Evolutionary conservation across 2,797 vertebrate species (phyloP).

Genomic region (Scarus forsteni): DNA sequence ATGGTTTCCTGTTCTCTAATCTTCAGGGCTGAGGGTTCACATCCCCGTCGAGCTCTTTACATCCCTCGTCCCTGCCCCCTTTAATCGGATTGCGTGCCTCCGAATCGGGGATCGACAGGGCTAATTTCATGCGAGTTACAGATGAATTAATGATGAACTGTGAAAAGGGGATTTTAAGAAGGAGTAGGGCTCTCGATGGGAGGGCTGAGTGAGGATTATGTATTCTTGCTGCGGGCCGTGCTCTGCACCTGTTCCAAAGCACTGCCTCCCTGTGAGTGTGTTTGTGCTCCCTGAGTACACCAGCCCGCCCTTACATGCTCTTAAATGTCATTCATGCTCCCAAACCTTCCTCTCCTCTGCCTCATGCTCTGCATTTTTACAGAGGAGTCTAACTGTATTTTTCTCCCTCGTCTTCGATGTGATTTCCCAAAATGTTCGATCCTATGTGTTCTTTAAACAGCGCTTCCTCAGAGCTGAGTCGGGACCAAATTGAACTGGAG

Average conservation of each 20-base stretch:
- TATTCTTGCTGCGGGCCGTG: slow-evolving; percentile 77
- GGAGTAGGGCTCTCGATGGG: slow-evolving; percentile 72
- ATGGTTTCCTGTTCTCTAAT: slow-evolving; percentile 35
- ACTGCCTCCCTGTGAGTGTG: slow-evolving; percentile 38
- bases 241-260: slow-evolving; percentile 69
- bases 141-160: slow-evolving; percentile 83
- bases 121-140: slow-evolving; percentile 83
- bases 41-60: slow-evolving; percentile 60
- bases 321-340: slow-evolving; percentile 61
- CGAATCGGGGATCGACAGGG: slow-evolving; percentile 68
- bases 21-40: slow-evolving; percentile 53
- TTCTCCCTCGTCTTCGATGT: slow-evolving; percentile 21
- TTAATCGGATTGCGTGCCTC: slow-evolving; percentile 75
- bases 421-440: slow-evolving; percentile 51
- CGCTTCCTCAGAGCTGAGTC: slow-evolving; percentile 50
- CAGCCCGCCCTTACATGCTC: slow-evolving; percentile 25
- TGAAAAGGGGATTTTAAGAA: slow-evolving; percentile 76
- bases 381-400: slow-evolving; percentile 44
- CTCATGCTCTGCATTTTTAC: slow-evolving; percentile 45
- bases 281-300: slow-evolving; percentile 34
- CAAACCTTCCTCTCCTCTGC: slow-evolving; percentile 20
- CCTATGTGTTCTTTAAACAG: slow-evolving; percentile 58
- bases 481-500: slow-evolving; percentile 61
- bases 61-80: slow-evolving; percentile 57
- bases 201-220: slow-evolving; percentile 77